Evolutionary conservation across 2,113 vertebrate species (phyloP).

Genomic region (Corynorhinus townsendii): DNA sequence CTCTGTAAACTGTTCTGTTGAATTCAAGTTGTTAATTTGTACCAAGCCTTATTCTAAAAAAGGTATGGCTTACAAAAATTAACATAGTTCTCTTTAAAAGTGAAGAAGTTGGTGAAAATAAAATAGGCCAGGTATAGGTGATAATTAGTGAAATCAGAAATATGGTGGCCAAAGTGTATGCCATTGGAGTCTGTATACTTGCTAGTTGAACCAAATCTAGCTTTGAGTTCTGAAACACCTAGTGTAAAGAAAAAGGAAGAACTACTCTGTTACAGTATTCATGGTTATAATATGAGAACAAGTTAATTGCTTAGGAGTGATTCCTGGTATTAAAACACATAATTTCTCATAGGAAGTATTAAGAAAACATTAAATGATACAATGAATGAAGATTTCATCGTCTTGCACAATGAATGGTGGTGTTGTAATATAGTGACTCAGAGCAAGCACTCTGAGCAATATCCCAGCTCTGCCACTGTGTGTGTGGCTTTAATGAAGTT

Average conservation of each 20-base stretch:
- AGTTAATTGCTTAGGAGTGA: neutral
- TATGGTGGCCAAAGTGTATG: neutral
- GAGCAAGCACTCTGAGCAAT: neutral
- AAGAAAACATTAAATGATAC: neutral
- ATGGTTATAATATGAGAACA: neutral
- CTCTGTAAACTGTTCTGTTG: neutral
- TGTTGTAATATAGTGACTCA: neutral
- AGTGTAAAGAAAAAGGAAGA: neutral
- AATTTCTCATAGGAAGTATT: neutral
- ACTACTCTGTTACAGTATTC: neutral
- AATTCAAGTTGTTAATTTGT: slow-evolving; percentile 3
- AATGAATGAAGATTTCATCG: neutral
- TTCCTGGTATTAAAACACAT: slow-evolving; percentile 19
- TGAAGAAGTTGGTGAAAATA: slow-evolving; percentile 20
- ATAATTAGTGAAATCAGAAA: neutral
- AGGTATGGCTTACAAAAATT: neutral
- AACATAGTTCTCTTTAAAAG: neutral
- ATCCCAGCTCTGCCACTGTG: neutral
- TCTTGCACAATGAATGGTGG: neutral
- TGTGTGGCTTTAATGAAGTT: neutral
- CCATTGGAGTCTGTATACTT: neutral
- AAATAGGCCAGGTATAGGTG: neutral
- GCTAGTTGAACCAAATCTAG: neutral
- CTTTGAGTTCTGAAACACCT: neutral
- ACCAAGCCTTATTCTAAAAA: neutral